phyloP scores from a whole-genome alignment of 30 jellyfish, hydroid and myxozoan genomes.

The Morbakka virulenta region DNA sequence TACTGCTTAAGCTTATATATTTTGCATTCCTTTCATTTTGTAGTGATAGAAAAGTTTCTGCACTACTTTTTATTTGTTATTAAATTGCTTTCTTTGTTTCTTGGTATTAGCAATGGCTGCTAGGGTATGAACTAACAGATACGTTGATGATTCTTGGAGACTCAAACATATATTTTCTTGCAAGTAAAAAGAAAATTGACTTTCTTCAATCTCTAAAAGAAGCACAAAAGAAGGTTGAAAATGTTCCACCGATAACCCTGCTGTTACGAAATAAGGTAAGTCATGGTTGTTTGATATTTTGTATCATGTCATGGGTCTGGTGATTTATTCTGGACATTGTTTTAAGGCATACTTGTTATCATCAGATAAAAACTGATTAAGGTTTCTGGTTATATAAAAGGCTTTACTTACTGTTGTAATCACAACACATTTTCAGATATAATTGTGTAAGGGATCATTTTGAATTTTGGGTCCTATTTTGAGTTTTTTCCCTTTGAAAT shows the following conservation, averaged over 20 bases:
- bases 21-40: neutral
- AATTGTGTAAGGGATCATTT: too few relatives aligned
- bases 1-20: neutral
- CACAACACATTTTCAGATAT: too few relatives aligned
- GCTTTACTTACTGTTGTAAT: too few relatives aligned
- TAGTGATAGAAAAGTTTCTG: too few relatives aligned
- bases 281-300: neutral
- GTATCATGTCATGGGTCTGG: neutral
- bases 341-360: too few relatives aligned
- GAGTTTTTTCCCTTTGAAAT: too few relatives aligned
- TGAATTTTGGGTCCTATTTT: too few relatives aligned
- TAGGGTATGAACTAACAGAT: conserved; percentile 96
- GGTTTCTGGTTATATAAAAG: too few relatives aligned
- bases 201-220: conserved; percentile 88
- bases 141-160: conserved; percentile 77
- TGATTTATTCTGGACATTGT: too few relatives aligned
- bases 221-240: conserved; percentile 67
- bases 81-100: neutral
- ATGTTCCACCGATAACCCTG: conserved; percentile 84
- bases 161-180: conserved; percentile 76
- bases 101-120: conserved; percentile 88
- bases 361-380: neutral
- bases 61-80: too few relatives aligned
- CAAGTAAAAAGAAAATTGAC: conserved; percentile 94
- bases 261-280: conserved; percentile 69